phyloP scores from a whole-genome alignment of 2,113 vertebrate species.

The Gopherus flavomarginatus region DNA sequence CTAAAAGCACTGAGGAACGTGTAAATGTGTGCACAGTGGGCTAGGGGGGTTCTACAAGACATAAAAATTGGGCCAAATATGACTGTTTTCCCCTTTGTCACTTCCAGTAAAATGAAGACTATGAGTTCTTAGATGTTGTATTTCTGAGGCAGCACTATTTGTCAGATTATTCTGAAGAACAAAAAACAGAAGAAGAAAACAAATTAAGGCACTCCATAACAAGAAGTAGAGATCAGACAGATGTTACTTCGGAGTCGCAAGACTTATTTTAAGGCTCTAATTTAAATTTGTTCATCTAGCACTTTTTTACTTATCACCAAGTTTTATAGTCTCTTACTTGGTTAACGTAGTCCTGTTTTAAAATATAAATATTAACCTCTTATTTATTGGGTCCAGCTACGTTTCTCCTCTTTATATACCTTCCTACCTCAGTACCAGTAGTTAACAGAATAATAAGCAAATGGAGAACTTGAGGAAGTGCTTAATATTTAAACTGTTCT shows the following conservation, averaged over 20 bases:
- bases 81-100: neutral
- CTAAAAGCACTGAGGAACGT: neutral
- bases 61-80: neutral
- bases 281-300: neutral
- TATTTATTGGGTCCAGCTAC: neutral
- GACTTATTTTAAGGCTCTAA: neutral
- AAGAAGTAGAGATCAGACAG: neutral
- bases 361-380: neutral
- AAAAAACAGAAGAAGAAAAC: neutral
- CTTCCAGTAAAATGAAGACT: neutral
- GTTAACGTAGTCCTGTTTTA: neutral
- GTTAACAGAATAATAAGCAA: neutral
- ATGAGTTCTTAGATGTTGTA: neutral
- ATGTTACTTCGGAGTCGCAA: neutral
- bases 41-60: neutral
- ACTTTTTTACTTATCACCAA: constrained; percentile 1
- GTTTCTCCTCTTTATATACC: neutral
- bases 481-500: neutral
- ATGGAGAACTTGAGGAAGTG: neutral
- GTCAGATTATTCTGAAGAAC: neutral
- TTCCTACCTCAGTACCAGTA: neutral
- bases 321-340: neutral
- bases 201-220: neutral
- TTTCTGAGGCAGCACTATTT: neutral
- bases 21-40: no score